phyloP scores from a whole-genome alignment of 2,888 invertebrate species.

The Eucera pruinosa region DNA sequence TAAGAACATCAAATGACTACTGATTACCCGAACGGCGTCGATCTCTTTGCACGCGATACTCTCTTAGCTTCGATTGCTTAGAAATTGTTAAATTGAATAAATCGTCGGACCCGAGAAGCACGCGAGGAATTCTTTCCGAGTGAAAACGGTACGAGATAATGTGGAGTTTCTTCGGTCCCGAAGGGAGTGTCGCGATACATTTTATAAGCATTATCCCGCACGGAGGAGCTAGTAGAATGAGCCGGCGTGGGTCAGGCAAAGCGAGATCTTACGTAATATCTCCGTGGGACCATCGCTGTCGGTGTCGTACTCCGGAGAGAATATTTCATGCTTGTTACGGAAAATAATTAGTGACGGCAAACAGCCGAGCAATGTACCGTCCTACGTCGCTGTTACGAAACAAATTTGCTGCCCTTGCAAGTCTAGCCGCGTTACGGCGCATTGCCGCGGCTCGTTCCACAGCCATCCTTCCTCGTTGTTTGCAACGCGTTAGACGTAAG shows the following conservation, averaged over 20 bases:
- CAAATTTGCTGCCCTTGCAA: slow-evolving; percentile 73
- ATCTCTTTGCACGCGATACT: no score
- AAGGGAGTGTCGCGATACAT: neutral
- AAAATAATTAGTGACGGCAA: slow-evolving; percentile 79
- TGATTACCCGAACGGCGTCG: no score
- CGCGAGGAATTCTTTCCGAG: no score
- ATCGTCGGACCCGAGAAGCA: no score
- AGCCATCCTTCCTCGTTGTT: neutral
- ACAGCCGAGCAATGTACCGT: slow-evolving; percentile 53
- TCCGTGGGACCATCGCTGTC: slow-evolving; percentile 29
- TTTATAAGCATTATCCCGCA: neutral
- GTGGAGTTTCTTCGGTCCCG: no score
- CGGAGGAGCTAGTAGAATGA: no score
- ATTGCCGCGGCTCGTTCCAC: neutral
- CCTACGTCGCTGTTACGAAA: slow-evolving; percentile 64
- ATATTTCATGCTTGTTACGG: slow-evolving; percentile 78
- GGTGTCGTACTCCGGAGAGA: slow-evolving; percentile 39
- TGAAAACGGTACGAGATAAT: no score
- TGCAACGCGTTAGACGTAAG: slow-evolving; percentile 23
- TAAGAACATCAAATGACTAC: no score
- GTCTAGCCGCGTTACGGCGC: slow-evolving; percentile 30
- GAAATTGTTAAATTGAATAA: no score
- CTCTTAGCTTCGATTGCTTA: no score
- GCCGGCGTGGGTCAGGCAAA: slow-evolving; percentile 1
- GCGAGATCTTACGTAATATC: slow-evolving; percentile 52